These are phyloP conservation scores for Microplitis deprimator DNA, from an alignment of 2,888 invertebrate species.

Conservation along the genomic window DNA sequence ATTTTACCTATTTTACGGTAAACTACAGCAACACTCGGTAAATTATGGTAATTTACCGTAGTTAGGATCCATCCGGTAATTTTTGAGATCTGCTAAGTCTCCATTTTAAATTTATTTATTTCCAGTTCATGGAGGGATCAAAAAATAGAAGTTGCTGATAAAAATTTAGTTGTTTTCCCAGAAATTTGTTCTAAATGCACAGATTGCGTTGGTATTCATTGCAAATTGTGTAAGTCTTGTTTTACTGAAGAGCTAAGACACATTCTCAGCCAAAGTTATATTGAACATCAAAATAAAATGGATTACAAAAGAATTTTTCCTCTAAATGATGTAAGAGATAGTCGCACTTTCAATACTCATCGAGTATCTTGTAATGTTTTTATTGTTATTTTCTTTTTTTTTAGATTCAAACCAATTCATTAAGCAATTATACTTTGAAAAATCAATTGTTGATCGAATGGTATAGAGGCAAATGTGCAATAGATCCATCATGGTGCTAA, in stretches of 20 bases:
- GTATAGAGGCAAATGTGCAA: conserved; percentile 91
- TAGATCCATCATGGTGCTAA: conserved; percentile 85
- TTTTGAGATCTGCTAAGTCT: not conserved
- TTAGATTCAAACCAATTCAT: conserved; percentile 68
- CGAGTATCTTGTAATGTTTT: conserved; percentile 44
- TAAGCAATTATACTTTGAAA: conserved; percentile 75
- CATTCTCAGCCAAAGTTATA: conserved; percentile 79
- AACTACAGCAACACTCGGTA: too few species aligned
- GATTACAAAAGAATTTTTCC: conserved; percentile 89
- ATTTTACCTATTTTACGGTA: too few species aligned
- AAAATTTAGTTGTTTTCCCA: conserved; percentile 85
- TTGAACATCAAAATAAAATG: conserved; percentile 85
- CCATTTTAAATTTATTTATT: not conserved
- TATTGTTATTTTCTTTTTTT: conserved; percentile 50
- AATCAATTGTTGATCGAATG: conserved; percentile 86
- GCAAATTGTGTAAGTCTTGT: conserved; percentile 86
- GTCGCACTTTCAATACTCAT: not conserved
- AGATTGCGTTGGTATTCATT: conserved; percentile 79
- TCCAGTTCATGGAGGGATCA: conserved; percentile 67
- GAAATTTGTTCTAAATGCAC: conserved; percentile 77
- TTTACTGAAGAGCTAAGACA: conserved; percentile 75
- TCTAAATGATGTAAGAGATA: conserved; percentile 75
- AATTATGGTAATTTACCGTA: too few species aligned
- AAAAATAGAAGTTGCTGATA: conserved; percentile 82
- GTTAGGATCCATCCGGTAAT: not conserved